Conservation (phyloP, 1,140 invertebrate genomes). For the Spodoptera litura region DNA sequence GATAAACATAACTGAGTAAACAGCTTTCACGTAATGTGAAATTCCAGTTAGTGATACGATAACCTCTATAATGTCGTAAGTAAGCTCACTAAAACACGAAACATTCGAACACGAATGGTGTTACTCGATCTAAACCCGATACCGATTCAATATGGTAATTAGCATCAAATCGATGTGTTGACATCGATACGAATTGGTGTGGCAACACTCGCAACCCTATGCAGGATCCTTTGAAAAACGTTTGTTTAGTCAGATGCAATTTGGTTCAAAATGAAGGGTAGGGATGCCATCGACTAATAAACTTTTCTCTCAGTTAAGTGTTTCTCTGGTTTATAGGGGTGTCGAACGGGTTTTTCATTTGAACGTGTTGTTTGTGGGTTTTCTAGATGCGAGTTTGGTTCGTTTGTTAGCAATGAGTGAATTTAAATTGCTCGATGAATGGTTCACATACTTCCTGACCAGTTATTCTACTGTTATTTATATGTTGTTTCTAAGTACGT, state of each 20-base stretch:
- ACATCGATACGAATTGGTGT: slow-evolving; percentile 17
- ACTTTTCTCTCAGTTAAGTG: slow-evolving; percentile 8
- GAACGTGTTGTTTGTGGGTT: slow-evolving; percentile 2
- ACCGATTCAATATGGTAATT: slow-evolving; percentile 25
- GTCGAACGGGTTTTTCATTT: neutral
- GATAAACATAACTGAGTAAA: slow-evolving; percentile 1
- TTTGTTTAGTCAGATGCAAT: slow-evolving; percentile 28
- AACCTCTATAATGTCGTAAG: slow-evolving; percentile 6
- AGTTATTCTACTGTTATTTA: too few species aligned
- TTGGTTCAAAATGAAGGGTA: slow-evolving; percentile 6
- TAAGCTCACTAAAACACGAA: slow-evolving; percentile 20
- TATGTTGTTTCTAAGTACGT: too few species aligned
- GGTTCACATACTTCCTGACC: too few species aligned
- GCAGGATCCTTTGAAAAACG: neutral
- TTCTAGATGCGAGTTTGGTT: neutral
- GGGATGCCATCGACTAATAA: slow-evolving; percentile 3
- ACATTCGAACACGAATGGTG: neutral
- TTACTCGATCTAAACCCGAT: slow-evolving; percentile 1
- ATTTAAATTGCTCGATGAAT: too few species aligned
- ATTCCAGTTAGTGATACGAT: slow-evolving; percentile 20
- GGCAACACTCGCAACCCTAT: slow-evolving; percentile 7
- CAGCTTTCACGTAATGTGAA: slow-evolving; percentile 20
- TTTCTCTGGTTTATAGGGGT: neutral
- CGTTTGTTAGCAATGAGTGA: too few species aligned
- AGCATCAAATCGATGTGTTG: slow-evolving; percentile 6